Base-by-base conservation (phyloP, 2,797 vertebrate species). In the Pygocentrus nattereri region DNA sequence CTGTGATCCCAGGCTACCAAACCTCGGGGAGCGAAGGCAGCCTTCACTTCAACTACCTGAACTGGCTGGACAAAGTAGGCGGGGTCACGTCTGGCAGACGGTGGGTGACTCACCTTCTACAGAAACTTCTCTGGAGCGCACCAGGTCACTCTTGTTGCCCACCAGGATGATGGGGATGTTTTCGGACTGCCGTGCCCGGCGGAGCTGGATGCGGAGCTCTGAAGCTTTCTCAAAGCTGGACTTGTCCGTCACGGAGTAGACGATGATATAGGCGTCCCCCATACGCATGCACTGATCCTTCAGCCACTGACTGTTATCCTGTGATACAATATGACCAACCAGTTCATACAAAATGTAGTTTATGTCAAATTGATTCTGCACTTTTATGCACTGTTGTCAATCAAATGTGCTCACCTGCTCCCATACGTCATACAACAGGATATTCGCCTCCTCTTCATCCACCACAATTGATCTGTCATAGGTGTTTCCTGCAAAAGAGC, bases 91-190 rank as follows among this genome's bases (percentile, higher is more conserved):
- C 58, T 21, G 25, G 41, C 50, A 77, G 61, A 54, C n/a, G 19
- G 2, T 30, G 12, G 12, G 52, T 69, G 15, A 91, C 97, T 96
- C 91, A 99, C 98, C 98, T 44, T 99, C 98, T 56, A 97, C 94
- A 2, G 98, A 97, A 89, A 99, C 98, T 87, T 99, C 98, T 80
- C 98, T 95, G 80, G 98, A 98, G 54, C 98, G 95, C 88, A 99
- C 98, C 86, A 99, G 92, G 91, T 99, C 98, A 0, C 97, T 99
- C 90, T 99, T 99, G 90, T 99, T 99, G 88, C 98, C 98, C 88
- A 99, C 98, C 0, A 99, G 97, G 90, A 99, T 99, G 79, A 99
- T 99, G 89, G 98, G 98, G 89, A 99, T 98, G 70, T 99, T 97
- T 44, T 99, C 98, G 0, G 96, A 95, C 93, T 99, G 98, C 31